Conservation (phyloP, 2,113 vertebrate genomes). For the Colinus virginianus region DNA sequence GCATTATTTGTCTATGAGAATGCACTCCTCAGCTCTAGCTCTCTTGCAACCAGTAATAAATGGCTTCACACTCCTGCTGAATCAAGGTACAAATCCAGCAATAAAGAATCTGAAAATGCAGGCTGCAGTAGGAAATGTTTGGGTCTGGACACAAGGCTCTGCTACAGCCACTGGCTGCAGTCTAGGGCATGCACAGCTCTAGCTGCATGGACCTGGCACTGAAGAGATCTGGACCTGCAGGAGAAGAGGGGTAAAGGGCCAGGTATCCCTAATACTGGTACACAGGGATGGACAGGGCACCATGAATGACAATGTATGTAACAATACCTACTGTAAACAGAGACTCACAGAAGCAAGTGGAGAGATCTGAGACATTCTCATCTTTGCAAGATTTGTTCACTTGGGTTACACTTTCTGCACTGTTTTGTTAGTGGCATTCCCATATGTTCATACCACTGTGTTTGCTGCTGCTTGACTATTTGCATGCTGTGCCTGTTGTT, state of each 20-base stretch:
- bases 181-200: neutral
- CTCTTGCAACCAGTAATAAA: neutral
- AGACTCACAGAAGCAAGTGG: neutral
- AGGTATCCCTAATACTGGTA: neutral
- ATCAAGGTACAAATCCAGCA: neutral
- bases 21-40: rapidly evolving
- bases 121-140: neutral
- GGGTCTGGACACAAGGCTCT: neutral
- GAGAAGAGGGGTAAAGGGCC: neutral
- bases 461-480: neutral
- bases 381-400: neutral
- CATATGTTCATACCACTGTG: neutral
- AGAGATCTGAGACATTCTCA: neutral
- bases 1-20: neutral
- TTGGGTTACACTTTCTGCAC: neutral
- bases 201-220: rapidly evolving
- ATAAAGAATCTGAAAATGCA: neutral
- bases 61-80: neutral
- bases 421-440: neutral
- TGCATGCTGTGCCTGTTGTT: neutral
- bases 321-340: neutral
- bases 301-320: neutral
- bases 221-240: neutral
- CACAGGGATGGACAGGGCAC: neutral
- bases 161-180: neutral